phyloP scores from a whole-genome alignment of 1,140 invertebrate species.

The Aphelinus certus region DNA sequence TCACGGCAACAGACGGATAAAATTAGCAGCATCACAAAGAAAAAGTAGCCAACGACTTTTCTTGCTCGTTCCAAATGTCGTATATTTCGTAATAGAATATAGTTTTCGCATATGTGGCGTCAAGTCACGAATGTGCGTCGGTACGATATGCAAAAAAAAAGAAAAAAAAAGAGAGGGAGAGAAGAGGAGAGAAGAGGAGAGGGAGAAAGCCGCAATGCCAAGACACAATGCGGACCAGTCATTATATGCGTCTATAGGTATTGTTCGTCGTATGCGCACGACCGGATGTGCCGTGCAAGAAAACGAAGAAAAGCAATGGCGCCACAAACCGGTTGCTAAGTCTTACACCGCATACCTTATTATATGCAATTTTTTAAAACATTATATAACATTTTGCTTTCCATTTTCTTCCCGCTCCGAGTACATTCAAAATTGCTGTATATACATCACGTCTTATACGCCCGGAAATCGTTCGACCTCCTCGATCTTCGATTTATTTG shows the following conservation, averaged over 20 bases:
- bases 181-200: background rate
- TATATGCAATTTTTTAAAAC: constrained; percentile 32
- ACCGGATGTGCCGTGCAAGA: constrained; percentile 46
- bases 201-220: constrained; percentile 14
- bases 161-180: background rate
- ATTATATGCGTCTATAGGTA: constrained; percentile 51
- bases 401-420: background rate
- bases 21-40: too few relatives aligned
- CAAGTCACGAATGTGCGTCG: background rate
- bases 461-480: too few relatives aligned
- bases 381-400: constrained; percentile 18
- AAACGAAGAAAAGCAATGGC: constrained; percentile 49
- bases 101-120: too few relatives aligned
- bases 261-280: constrained; percentile 47
- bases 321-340: constrained; percentile 45
- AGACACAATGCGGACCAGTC: constrained; percentile 50
- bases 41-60: too few relatives aligned
- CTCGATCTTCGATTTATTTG: background rate
- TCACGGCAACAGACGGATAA: too few relatives aligned
- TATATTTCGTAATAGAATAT: too few relatives aligned
- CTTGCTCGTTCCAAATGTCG: too few relatives aligned
- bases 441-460: background rate
- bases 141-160: background rate
- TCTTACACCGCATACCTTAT: constrained; percentile 26
- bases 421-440: background rate